Evolutionary conservation across 2,888 invertebrate genomes (phyloP).

Genomic region (Eilema griseolum): DNA sequence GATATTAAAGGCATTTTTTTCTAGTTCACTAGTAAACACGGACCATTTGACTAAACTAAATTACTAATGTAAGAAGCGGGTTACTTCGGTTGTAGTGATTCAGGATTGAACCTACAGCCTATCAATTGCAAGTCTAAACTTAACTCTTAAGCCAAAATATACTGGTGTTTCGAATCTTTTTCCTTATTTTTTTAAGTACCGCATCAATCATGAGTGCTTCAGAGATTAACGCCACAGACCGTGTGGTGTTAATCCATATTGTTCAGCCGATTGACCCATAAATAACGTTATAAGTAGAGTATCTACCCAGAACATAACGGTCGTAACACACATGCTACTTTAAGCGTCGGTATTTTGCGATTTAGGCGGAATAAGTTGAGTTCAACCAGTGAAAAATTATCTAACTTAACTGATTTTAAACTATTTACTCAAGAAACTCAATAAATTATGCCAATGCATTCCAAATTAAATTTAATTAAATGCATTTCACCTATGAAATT

Average conservation of each 20-base stretch:
- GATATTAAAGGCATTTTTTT: too few relatives aligned
- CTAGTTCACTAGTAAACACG: too few relatives aligned
- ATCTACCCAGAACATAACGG: neutral
- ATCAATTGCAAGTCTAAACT: neutral
- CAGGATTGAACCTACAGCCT: neutral
- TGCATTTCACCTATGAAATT: too few relatives aligned
- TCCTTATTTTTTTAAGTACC: neutral
- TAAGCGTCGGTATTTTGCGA: neutral
- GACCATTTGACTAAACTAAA: too few relatives aligned
- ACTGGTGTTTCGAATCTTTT: neutral
- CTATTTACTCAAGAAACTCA: too few relatives aligned
- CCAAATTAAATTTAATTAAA: too few relatives aligned
- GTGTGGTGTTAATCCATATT: conserved; percentile 1
- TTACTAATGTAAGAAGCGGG: too few relatives aligned
- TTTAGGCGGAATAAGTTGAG: neutral
- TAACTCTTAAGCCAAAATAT: neutral
- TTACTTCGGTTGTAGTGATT: too few relatives aligned
- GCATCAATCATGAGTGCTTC: neutral
- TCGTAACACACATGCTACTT: neutral
- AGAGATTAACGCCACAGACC: neutral
- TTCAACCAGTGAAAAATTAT: neutral
- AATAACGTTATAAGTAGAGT: neutral
- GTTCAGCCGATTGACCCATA: neutral
- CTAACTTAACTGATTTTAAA: too few relatives aligned
- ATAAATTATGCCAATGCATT: too few relatives aligned